Percentiles rank a stretch among this genome's conserved stretches.
Evolutionary conservation across 2,113 vertebrate species (phyloP).

Genomic region (Entelurus aequoreus): DNA sequence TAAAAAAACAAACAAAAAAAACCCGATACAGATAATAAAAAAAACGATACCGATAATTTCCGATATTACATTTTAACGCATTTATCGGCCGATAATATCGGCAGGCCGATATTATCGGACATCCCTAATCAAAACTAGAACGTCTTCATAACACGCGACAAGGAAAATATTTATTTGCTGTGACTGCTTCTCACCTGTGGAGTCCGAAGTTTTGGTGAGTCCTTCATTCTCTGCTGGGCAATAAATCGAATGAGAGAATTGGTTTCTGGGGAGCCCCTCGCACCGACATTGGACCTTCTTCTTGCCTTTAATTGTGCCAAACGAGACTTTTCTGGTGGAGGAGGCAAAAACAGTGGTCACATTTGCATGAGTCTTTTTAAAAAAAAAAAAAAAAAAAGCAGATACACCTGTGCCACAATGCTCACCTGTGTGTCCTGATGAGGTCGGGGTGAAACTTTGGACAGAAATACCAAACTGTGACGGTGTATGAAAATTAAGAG

Average conservation of each 20-base stretch:
- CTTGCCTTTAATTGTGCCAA: conserved; percentile 66
- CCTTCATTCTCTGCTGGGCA: conserved; percentile 63
- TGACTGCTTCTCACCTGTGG: conserved; percentile 44
- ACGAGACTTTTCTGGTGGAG: conserved; percentile 62
- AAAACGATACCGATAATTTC: too few relatives aligned
- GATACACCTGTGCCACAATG: background rate
- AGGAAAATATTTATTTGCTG: too few relatives aligned
- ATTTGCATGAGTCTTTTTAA: background rate
- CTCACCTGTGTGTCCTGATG: conserved; percentile 61
- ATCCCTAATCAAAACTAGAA: too few relatives aligned
- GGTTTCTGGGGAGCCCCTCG: conserved; percentile 73
- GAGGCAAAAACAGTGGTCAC: background rate
- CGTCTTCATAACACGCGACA: too few relatives aligned
- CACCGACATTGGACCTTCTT: conserved; percentile 65
- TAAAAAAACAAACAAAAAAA: too few relatives aligned
- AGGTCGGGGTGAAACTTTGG: conserved; percentile 58
- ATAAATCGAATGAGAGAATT: conserved; percentile 74
- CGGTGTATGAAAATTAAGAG: conserved; percentile 62
- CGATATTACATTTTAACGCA: too few relatives aligned
- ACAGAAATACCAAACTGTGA: conserved; percentile 65
- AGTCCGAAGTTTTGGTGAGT: conserved; percentile 27
- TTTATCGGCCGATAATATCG: too few relatives aligned
- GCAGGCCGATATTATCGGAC: too few relatives aligned
- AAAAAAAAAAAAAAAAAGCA: too few relatives aligned
- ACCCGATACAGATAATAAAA: too few relatives aligned